phyloP scores from a whole-genome alignment of 2,113 vertebrate species.

The Potamarius usumacintae region DNA sequence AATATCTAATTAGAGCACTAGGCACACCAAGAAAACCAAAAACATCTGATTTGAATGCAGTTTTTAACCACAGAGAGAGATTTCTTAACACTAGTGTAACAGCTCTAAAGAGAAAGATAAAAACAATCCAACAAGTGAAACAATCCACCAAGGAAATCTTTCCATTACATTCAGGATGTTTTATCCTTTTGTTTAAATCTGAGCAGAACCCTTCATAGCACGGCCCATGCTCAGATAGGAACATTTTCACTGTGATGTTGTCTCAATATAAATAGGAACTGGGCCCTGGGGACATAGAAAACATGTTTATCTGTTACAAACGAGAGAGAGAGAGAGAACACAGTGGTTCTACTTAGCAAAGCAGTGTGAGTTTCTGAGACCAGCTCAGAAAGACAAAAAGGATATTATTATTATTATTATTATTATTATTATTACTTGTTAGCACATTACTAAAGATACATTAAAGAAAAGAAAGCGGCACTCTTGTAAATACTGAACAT shows the following conservation, averaged over 20 bases:
- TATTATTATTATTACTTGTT: background rate
- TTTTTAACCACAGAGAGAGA: background rate
- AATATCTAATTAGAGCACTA: background rate
- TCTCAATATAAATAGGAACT: background rate
- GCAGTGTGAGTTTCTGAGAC: background rate
- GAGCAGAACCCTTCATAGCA: background rate
- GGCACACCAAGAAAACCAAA: background rate
- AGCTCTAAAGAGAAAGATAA: background rate
- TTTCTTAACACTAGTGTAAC: background rate
- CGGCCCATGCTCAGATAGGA: background rate
- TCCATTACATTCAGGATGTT: background rate
- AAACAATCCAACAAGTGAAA: background rate
- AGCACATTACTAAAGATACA: background rate
- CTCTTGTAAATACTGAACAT: background rate
- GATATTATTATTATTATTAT: background rate
- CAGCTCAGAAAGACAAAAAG: background rate
- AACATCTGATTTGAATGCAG: background rate
- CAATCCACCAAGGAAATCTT: background rate
- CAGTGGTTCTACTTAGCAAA: background rate
- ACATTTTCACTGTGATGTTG: background rate
- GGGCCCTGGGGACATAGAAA: background rate
- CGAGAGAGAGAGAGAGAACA: background rate
- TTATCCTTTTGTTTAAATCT: background rate
- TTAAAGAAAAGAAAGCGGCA: background rate
- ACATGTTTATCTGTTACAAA: constrained; percentile 10